Evolutionary conservation across 2,888 invertebrate species (phyloP), one percentile per base, ranked within the genome.

Genomic region (Iselma pallidipennis): DNA sequence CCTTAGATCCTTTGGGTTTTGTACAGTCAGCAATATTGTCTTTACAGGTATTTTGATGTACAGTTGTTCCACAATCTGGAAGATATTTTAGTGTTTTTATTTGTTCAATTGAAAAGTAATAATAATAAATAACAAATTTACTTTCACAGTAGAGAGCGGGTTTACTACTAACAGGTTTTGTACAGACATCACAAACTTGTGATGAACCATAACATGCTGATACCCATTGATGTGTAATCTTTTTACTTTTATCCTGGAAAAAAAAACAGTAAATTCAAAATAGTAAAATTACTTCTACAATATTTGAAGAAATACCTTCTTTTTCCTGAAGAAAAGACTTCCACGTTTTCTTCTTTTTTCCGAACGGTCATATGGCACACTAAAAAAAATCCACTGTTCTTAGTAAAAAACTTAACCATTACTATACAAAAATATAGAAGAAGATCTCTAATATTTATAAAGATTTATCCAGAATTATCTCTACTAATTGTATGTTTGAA

Each of bases 241-340:
- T 91, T 71, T 91, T 90, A 59, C 87, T 88, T 81, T 92, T 92
- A 79, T 91, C 91, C 91, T 92, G 23, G 16, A 21, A 9, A 31
- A 74, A 12, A 74, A 73, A 64, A 63, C 61, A 33, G 14, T 33
- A 4, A 10, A 55, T 37, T 45, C 45, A 59, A 54, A 21, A 42
- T 55, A 7, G 53, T 31, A 49, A 23, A n/a, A 19, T 55, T 42
- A 48, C 25, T 60, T n/a, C 12, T 23, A 55, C 2, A 42, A 52
- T 28, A 2, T 23, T 16, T 54, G 37, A 57, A 48, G 29, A 59
- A 55, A 42, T 78, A 87, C 95, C 87, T 94, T 94, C 82, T 94
- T 95, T 83, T 95, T 95, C 69, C 95, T 89, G 80, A 95, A 95
- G 86, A 95, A 95, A 62, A 95, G 83, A 70, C 95, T 95, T 57